phyloP scores from a whole-genome alignment of 2,888 invertebrate genomes.

The Miltochrista miniata region DNA sequence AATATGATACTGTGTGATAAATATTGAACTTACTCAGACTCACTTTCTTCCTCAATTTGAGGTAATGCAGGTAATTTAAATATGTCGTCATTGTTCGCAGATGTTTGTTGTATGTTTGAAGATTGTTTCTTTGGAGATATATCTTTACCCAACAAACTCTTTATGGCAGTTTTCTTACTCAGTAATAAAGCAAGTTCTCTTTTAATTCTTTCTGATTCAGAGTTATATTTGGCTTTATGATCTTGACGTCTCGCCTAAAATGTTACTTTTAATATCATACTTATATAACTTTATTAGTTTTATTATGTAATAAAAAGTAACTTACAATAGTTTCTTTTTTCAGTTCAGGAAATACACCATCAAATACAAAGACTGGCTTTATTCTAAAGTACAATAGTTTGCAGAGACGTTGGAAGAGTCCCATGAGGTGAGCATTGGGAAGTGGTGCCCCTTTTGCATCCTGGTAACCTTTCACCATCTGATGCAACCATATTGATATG shows the following conservation, averaged over 20 bases:
- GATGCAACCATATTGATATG: slow-evolving; percentile 99
- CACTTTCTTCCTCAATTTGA: slow-evolving; percentile 57
- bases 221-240: slow-evolving; percentile 87
- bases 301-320: slow-evolving; percentile 18
- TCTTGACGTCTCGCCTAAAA: slow-evolving; percentile 89
- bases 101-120: slow-evolving; percentile 57
- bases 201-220: slow-evolving; percentile 89
- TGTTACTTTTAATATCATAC: too few species aligned
- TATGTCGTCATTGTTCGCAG: slow-evolving; percentile 79
- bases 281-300: too few species aligned
- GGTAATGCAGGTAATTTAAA: slow-evolving; percentile 86
- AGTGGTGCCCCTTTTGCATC: slow-evolving; percentile 92
- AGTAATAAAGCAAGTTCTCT: slow-evolving; percentile 88
- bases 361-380: slow-evolving; percentile 99
- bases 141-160: slow-evolving; percentile 84
- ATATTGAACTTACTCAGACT: slow-evolving; percentile 72
- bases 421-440: slow-evolving; percentile 96
- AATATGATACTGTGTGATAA: too few species aligned
- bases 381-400: slow-evolving; percentile 98
- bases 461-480: slow-evolving; percentile 97
- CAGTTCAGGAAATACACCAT: slow-evolving; percentile 96
- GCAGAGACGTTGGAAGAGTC: slow-evolving; percentile 96
- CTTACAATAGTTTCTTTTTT: slow-evolving; percentile 97
- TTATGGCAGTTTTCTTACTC: slow-evolving; percentile 91
- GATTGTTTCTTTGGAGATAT: slow-evolving; percentile 75